These are phyloP conservation scores for Melanotaenia trifasciata DNA, from an alignment of 2,797 vertebrate genomes.

Conservation along the genomic window DNA sequence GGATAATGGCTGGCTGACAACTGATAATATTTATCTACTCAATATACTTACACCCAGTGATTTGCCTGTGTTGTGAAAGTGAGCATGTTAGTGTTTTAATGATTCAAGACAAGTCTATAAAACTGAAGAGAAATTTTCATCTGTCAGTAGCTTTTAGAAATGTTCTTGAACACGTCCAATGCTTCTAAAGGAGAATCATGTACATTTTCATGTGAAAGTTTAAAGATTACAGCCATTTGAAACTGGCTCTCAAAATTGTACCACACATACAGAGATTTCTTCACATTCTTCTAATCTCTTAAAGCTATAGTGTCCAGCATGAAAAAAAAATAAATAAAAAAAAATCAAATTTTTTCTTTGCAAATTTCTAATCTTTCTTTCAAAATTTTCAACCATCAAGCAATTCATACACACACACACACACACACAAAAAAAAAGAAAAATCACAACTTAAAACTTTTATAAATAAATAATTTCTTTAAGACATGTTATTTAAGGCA, in stretches of 20 bases:
- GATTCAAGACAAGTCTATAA: slow-evolving; percentile 6
- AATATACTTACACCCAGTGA: slow-evolving; percentile 36
- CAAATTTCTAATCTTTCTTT: too few species aligned
- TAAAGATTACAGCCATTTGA: not conserved
- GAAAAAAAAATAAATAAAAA: too few species aligned
- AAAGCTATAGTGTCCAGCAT: too few species aligned
- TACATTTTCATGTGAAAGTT: not conserved
- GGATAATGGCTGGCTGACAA: slow-evolving; percentile 31
- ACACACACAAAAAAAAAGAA: too few species aligned
- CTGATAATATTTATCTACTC: slow-evolving; percentile 60
- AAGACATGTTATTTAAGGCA: too few species aligned
- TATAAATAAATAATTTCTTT: too few species aligned
- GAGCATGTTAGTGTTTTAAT: slow-evolving; percentile 32
- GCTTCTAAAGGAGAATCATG: not conserved
- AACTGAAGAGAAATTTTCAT: too few species aligned
- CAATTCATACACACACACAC: too few species aligned
- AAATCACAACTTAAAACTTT: too few species aligned
- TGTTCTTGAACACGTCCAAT: not conserved
- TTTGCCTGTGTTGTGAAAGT: slow-evolving; percentile 53
- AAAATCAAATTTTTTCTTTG: too few species aligned
- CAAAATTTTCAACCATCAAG: too few species aligned
- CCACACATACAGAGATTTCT: not conserved
- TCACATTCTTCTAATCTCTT: not conserved
- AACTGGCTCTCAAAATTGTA: not conserved
- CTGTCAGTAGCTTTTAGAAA: not conserved